Evolutionary conservation across 2,888 invertebrate species (phyloP), one percentile per base, ranked within the genome.

Genomic region (Drosophila siamana): DNA sequence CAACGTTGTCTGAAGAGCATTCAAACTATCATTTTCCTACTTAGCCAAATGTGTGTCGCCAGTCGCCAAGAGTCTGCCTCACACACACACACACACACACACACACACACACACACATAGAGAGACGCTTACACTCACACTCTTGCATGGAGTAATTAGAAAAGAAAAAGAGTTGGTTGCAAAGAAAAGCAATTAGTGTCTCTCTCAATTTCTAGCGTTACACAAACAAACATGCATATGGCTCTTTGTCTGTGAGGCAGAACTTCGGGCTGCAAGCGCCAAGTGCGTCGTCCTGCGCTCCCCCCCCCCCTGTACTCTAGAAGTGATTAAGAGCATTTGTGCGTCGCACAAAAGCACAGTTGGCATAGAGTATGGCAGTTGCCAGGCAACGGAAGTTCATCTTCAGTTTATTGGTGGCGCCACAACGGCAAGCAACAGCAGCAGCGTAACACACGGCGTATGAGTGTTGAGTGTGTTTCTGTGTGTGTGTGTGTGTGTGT

Each of bases 171-270:
- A 81, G 81, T 81, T 81, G 75, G 33, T 63, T 79, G 74, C 56
- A 88, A 86, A 86, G 86, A 86, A 86, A 86, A 86, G 86, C 86
- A 86, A 86, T 86, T 86, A 86, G 89, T 86, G 86, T 86, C 86
- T 86, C 86, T 89, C 88, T 86, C 86, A 84, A 88, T 86, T 86
- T 83, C 89, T 80, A 62, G 62, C 62, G 69, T 56, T 57, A 74
- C 61, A 70, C 74, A 86, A 73, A 69, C 72, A 82, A 75, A 72
- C 73, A 80, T 52, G 61, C 66, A 67, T 59, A 64, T 70, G 64
- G 54, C 54, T 40, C 52, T 64, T 48, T 70, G 70, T 64, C 60
- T 62, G 24, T 36, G 8, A 44, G 48, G 13, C 52, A 54, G 52
- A 19, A 54, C 52, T 41, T 41, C 15, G 30, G 30, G 55, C 7